These are phyloP conservation scores for Danaus chrysippus DNA, from an alignment of 2,888 invertebrate genomes.

Conservation along the genomic window DNA sequence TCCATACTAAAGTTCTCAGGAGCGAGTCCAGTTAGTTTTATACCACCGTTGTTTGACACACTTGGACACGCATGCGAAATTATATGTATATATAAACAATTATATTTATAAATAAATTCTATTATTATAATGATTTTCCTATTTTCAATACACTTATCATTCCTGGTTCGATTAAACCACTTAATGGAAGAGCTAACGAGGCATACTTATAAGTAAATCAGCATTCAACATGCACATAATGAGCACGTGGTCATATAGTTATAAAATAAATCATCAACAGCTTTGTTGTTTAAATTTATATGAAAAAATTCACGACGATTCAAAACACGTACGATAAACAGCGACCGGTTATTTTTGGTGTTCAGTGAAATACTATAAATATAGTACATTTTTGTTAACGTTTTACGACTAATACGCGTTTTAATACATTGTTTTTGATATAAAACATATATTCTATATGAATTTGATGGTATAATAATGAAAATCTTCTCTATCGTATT, in stretches of 20 bases:
- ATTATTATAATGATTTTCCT: too few species aligned
- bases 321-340: not conserved
- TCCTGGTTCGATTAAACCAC: too few species aligned
- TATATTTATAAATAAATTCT: too few species aligned
- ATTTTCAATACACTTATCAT: too few species aligned
- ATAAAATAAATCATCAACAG: not conserved
- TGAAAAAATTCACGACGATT: too few species aligned
- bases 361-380: not conserved
- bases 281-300: too few species aligned
- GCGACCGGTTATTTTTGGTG: not conserved
- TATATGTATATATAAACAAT: conserved; percentile 1
- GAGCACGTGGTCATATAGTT: not conserved
- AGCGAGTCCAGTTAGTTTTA: conserved; percentile 38
- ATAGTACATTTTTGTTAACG: not conserved
- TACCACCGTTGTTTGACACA: conserved; percentile 55
- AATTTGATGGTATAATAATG: too few species aligned
- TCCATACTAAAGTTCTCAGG: conserved; percentile 54
- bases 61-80: conserved; percentile 33
- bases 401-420: too few species aligned
- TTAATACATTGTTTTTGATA: too few species aligned
- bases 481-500: too few species aligned
- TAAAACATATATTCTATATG: too few species aligned
- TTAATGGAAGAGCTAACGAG: not conserved
- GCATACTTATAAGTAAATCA: not conserved
- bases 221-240: conserved; percentile 2